Evolutionary conservation across 2,888 invertebrate species (phyloP).

Genomic region (Eledone cirrhosa): DNA sequence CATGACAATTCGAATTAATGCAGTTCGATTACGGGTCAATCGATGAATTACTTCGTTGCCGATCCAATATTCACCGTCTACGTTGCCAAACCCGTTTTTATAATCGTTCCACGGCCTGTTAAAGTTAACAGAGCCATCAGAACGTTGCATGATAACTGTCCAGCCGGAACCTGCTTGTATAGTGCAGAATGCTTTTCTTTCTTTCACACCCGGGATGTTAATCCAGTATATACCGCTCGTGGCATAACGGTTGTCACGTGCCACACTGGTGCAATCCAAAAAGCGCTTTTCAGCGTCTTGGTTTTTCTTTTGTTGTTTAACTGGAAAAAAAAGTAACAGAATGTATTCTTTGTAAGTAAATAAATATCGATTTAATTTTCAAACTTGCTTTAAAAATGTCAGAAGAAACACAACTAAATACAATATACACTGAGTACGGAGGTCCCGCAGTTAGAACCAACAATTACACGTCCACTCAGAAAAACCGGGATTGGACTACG

Average conservation of each 20-base stretch:
- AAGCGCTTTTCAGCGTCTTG: constrained; percentile 1
- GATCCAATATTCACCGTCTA: constrained; percentile 24
- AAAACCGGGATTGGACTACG: no score
- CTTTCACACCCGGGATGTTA: constrained; percentile 1
- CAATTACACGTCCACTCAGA: no score
- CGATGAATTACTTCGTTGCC: constrained; percentile 15
- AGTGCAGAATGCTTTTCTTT: constrained; percentile 23
- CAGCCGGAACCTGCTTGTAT: not conserved
- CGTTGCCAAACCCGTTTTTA: constrained; percentile 24
- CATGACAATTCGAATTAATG: not conserved
- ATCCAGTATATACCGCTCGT: constrained; percentile 26
- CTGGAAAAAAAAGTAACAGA: constrained; percentile 4
- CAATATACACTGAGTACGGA: no score
- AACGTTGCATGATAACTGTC: constrained; percentile 17
- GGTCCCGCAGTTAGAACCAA: no score
- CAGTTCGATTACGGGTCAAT: not conserved
- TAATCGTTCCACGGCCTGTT: constrained; percentile 25
- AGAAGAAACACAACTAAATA: no score
- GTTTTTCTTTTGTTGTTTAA: not conserved
- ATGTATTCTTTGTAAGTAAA: no score
- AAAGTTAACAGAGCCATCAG: constrained; percentile 22
- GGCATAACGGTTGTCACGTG: constrained; percentile 15
- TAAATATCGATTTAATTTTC: no score
- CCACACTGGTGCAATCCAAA: constrained; percentile 21
- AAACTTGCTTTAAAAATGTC: no score